Base-by-base conservation (phyloP, 2,888 invertebrate species). In the Harpalus rubripes region DNA sequence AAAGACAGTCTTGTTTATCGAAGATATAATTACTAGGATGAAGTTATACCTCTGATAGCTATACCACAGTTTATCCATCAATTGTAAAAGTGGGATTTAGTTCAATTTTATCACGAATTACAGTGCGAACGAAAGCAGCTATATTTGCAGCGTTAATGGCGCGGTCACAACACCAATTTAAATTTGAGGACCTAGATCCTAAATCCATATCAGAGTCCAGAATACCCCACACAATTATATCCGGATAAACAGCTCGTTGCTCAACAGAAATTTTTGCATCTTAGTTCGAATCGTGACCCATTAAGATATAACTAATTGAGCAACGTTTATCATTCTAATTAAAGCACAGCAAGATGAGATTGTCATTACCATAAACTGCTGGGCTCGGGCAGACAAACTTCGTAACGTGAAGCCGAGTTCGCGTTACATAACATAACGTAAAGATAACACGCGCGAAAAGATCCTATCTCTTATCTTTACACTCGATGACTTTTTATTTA, bases 391-490 rank as follows among this genome's bases (percentile, higher is more conserved):
- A 41, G 63, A 63, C 63, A 63, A 63, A 63, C 63, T 63, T 63
- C 63, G 26, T 26, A 59, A 59, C 59, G 59, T 59, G 26, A 52
- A 39, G 41, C 41, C 32, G 12, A 15, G 72, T 39, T 52, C 74
- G 56, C 2, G 5, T 32, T 32, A 32, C 32, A 32, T 32, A 32
- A 78, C 78, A 15, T 78, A 78, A 58, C 58, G 26, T 32, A 10
- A 16, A 56, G 78, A 78, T 78, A 78, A 78, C 56, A 32, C 56
- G 58, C 78, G 78, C 78, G 78, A 78, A 76, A 76, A 78, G 78
- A 78, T 78, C 26, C 78, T 76, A 76, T 76, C 76, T 59, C 16
- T 80, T 80, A 80, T 80, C 79, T 80, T 80, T 59, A 80, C 39
- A 16, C 58, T 39, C 59, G 16, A 80, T 61, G 16, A 44, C 59